Evolutionary conservation across 2,113 vertebrate genomes (phyloP), one percentile per base, ranked within the genome.

Genomic region (Blennius ocellaris): DNA sequence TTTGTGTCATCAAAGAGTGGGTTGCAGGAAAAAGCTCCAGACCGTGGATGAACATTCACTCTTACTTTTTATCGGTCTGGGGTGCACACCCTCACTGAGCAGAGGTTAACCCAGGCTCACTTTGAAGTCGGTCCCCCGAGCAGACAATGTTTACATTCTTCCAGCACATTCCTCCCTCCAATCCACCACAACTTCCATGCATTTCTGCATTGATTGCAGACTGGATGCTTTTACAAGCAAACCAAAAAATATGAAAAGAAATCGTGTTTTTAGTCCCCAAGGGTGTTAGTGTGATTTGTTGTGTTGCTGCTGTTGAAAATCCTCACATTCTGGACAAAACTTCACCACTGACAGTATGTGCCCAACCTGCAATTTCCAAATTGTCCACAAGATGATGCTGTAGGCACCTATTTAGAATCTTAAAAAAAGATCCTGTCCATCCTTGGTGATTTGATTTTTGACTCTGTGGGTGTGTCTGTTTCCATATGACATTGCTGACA

Each of bases 61-160:
- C 89, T 91, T 60, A 62, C 69, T 82, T 86, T 69, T 86, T 78
- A 78, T 81, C 74, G 69, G 82, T 87, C 69, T 82, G 73, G 75
- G 85, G 73, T 80, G 81, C 45, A 59, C 57, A 9, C 79, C 71
- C 62, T 83, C 45, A 69, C 78, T 80, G 84, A 85, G 86, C 80
- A 68, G 69, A 83, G 82, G 82, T 69, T 80, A 76, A 83, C 56
- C 3, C 49, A 6, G 80, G 39, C 81, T 76, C 58, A 76, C 92
- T 93, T 93, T 90, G 91, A 91, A 84, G 85, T 88, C 69, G 50
- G 66, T 73, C 76, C 85, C 78, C 83, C 15, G 88, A 86, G 85
- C 84, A 87, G 83, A 89, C 84, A 73, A 61, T 84, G 83, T 89
- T 86, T 85, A 82, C 67, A 48, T 86, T 83, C 83, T 84, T 84